Percentiles rank a stretch among this genome's conserved stretches.
phyloP scores from a whole-genome alignment of 2,113 vertebrate genomes.

The Osmerus mordax region DNA sequence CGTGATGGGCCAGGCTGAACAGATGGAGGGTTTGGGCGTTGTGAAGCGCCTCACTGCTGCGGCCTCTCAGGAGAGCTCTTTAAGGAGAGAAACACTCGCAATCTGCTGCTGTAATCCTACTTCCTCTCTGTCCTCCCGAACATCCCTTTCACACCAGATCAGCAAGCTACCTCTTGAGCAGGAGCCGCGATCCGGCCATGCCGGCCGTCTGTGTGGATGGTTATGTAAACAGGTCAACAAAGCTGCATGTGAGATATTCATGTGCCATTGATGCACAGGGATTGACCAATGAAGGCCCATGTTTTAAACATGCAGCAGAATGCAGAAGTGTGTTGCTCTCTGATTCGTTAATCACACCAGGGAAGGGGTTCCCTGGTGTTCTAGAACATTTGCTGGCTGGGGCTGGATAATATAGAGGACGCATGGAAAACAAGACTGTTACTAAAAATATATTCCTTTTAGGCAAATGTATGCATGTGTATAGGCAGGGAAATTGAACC shows the following conservation, averaged over 20 bases:
- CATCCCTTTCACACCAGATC: conserved; percentile 28
- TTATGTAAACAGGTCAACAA: conserved; percentile 40
- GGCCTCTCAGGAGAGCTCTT: conserved; percentile 57
- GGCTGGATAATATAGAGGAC: no score
- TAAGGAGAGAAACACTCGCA: conserved; percentile 67
- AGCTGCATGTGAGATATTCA: conserved; percentile 49
- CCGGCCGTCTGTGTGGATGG: conserved; percentile 17
- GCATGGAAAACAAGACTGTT: no score
- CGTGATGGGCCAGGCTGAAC: conserved; percentile 55
- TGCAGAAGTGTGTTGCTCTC: background rate
- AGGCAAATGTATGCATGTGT: no score
- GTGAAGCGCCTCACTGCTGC: conserved; percentile 53
- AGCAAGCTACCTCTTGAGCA: background rate
- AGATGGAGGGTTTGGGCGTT: conserved; percentile 58
- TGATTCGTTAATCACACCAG: no score
- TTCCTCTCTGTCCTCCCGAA: conserved; percentile 24
- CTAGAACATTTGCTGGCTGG: no score
- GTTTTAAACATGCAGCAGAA: background rate
- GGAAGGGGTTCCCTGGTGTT: no score
- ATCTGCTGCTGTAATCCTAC: conserved; percentile 53
- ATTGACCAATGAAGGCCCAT: background rate
- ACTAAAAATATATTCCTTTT: no score
- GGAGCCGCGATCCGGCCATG: background rate
- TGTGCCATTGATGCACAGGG: conserved; percentile 21
- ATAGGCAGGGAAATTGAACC: no score